Conservation (phyloP, 2,888 invertebrate genomes). For the Myopa tessellatipennis region DNA sequence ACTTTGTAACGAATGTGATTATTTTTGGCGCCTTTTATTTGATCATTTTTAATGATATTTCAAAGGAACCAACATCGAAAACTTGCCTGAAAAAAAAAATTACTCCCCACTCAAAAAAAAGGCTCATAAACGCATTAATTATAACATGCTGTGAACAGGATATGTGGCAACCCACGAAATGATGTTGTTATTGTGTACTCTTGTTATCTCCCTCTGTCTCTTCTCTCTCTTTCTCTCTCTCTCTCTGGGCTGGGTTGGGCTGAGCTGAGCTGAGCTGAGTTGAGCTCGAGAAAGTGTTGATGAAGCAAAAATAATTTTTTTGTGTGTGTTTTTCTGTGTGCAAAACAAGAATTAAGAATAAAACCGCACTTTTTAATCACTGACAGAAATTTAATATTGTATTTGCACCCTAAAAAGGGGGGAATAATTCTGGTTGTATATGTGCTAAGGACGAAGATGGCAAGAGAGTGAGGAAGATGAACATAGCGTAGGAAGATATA, state of each 20-base stretch:
- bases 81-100: not conserved
- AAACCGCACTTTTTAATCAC: slow-evolving; percentile 52
- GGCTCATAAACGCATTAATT: slow-evolving; percentile 57
- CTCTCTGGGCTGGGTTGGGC: not conserved
- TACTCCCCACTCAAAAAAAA: slow-evolving; percentile 22
- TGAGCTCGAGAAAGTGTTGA: slow-evolving; percentile 13
- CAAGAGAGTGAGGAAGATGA: too few relatives aligned
- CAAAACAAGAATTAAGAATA: not conserved
- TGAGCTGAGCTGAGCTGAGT: not conserved
- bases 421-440: too few relatives aligned
- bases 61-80: slow-evolving; percentile 1
- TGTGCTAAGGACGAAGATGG: too few relatives aligned
- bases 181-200: slow-evolving; percentile 7
- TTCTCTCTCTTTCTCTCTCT: not conserved
- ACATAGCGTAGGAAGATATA: too few relatives aligned
- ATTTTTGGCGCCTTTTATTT: slow-evolving; percentile 31
- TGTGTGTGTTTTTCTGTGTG: not conserved
- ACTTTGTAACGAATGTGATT: slow-evolving; percentile 12
- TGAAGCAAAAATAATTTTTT: slow-evolving; percentile 7
- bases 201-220: not conserved
- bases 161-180: slow-evolving; percentile 27
- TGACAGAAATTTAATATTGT: slow-evolving; percentile 47
- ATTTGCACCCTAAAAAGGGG: slow-evolving; percentile 36
- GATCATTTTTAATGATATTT: slow-evolving; percentile 20
- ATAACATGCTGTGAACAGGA: slow-evolving; percentile 46